These are phyloP conservation scores for human (Homo sapiens) DNA, from an alignment of 2,113 vertebrate genomes.

Conservation along the genomic window GRCh38 chrX:109538501-109539000, in stretches of 20 bases:
- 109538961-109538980: no score
- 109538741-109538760: neutral
- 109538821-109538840: neutral
- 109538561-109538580: neutral
- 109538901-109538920: no score
- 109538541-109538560: constrained; percentile 9
- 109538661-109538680: neutral
- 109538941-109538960: no score
- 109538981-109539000: no score
- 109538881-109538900: no score
- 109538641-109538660: constrained; percentile 19
- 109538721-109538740: constrained; percentile 1
- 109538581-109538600: constrained; percentile 16
- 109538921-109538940: no score
- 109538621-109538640: neutral
- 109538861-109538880: no score
- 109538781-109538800: neutral
- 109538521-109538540: neutral
- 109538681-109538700: constrained; percentile 19
- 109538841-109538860: neutral
- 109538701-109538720: neutral
- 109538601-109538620: neutral
- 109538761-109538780: neutral
- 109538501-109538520: neutral
- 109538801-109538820: neutral